phyloP scores from a whole-genome alignment of 2,797 vertebrate species.

The Lacerta viridis region DNA sequence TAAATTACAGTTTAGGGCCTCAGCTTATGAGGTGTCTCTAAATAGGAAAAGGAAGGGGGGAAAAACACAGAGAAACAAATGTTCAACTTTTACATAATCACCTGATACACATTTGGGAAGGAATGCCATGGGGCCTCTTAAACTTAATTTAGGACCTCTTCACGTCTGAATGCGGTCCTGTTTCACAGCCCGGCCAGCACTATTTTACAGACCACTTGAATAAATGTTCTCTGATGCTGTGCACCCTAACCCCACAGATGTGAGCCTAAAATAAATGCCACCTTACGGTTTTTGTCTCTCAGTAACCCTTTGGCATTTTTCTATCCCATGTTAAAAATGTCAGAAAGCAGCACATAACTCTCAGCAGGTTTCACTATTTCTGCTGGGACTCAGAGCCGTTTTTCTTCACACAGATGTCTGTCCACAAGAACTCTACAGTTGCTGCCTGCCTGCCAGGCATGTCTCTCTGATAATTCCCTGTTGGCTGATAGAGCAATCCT shows the following conservation, averaged over 20 bases:
- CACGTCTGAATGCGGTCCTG: too few relatives aligned
- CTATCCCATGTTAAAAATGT: not conserved
- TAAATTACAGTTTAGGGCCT: too few relatives aligned
- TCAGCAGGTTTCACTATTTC: not conserved
- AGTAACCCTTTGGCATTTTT: not conserved
- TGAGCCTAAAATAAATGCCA: not conserved
- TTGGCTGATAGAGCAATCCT: conserved; percentile 5
- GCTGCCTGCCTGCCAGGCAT: not conserved
- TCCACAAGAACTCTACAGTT: not conserved
- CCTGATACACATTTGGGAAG: too few relatives aligned
- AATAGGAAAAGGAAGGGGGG: too few relatives aligned
- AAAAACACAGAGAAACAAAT: too few relatives aligned
- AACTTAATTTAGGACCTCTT: too few relatives aligned
- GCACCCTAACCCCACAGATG: not conserved
- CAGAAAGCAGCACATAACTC: conserved; percentile 16
- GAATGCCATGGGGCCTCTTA: too few relatives aligned
- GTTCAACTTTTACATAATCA: too few relatives aligned
- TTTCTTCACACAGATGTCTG: conserved; percentile 5
- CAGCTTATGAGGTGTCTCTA: too few relatives aligned
- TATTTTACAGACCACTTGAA: not conserved
- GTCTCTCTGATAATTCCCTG: not conserved
- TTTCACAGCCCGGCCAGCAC: not conserved
- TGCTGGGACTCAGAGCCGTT: not conserved
- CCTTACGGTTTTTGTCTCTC: not conserved
- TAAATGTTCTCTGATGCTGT: not conserved